Evolutionary conservation across 2,797 vertebrate genomes (phyloP).

Genomic region (Chloroceryle inda): DNA sequence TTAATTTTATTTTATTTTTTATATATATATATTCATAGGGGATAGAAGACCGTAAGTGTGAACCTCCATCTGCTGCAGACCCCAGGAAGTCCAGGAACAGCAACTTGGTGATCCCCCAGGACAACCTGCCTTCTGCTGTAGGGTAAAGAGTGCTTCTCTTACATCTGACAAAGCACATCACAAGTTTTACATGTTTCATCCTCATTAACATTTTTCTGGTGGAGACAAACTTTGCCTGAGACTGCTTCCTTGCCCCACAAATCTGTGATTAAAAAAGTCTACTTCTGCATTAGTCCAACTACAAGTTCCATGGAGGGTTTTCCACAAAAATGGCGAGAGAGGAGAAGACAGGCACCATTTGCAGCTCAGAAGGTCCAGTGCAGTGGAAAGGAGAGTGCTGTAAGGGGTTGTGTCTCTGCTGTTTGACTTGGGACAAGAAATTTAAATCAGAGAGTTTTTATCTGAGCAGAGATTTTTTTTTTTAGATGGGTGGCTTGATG

Average conservation of each 20-base stretch:
- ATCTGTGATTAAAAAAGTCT: not conserved
- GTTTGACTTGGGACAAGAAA: not conserved
- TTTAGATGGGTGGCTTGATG: not conserved
- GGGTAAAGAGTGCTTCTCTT: slow-evolving; percentile 39
- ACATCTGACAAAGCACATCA: not conserved
- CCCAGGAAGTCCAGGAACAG: not conserved
- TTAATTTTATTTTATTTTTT: not conserved
- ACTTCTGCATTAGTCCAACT: not conserved
- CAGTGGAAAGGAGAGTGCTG: not conserved
- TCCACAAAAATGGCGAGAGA: not conserved
- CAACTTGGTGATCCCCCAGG: not conserved
- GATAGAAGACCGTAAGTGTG: slow-evolving; percentile 24
- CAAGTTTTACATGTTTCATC: not conserved
- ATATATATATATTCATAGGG: slow-evolving; percentile 39
- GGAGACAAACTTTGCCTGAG: not conserved
- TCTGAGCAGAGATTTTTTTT: not conserved
- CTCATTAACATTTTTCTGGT: not conserved
- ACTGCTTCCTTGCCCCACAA: not conserved
- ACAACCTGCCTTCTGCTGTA: not conserved
- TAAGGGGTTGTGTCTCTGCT: not conserved
- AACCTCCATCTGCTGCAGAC: slow-evolving; percentile 43
- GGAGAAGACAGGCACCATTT: not conserved
- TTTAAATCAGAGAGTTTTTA: not conserved
- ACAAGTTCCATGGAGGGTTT: not conserved
- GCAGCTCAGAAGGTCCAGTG: not conserved